Evolutionary conservation across 2,797 vertebrate genomes (phyloP).

Genomic region (Malacoraja senta): DNA sequence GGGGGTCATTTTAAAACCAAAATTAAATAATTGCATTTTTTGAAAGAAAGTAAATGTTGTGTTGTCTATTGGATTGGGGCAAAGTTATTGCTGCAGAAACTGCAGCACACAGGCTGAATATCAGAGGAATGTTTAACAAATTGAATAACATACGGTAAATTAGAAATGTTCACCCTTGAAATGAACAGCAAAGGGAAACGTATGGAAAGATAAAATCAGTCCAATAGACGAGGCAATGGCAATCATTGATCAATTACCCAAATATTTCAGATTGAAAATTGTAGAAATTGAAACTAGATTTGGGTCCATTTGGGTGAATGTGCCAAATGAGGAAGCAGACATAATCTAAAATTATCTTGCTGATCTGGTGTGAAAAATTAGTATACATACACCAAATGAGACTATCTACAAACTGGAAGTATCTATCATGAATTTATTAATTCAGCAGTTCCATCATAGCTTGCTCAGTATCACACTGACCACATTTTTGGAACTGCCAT

Average conservation of each 20-base stretch:
- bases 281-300: background rate
- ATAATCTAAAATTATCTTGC: background rate
- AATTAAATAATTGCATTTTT: background rate
- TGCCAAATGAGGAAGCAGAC: slow-evolving; percentile 23
- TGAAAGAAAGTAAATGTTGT: background rate
- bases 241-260: background rate
- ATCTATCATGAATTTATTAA: background rate
- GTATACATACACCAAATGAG: background rate
- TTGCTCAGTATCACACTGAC: background rate
- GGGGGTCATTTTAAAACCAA: background rate
- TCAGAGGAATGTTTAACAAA: background rate
- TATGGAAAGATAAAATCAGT: background rate
- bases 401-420: background rate
- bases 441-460: background rate
- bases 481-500: background rate
- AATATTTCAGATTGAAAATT: background rate
- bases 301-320: background rate
- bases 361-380: background rate
- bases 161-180: background rate
- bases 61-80: background rate
- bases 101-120: background rate
- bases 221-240: background rate
- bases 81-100: background rate
- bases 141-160: background rate
- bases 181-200: background rate